Conservation (phyloP, 1,140 invertebrate genomes). For the Scaptomyza graminum region DNA sequence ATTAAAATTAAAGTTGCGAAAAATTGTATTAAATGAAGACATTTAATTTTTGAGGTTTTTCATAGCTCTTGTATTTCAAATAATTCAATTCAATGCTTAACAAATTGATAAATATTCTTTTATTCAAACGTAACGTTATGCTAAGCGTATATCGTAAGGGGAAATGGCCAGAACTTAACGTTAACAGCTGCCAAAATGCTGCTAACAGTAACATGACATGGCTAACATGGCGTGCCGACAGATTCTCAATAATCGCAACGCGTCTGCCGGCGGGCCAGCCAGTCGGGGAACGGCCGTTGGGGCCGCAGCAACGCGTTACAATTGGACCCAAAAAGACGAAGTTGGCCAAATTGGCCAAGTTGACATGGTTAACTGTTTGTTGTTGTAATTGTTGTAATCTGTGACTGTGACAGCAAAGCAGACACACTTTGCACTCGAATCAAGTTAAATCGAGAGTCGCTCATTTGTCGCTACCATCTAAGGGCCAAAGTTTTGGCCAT, state of each 20-base stretch:
- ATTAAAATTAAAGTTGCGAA: conserved; percentile 20
- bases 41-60: neutral
- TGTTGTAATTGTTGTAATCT: conserved; percentile 3
- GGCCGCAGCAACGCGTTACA: conserved; percentile 42
- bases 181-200: conserved; percentile 9
- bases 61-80: too few relatives aligned
- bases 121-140: conserved; percentile 33
- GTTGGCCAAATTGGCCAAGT: conserved; percentile 15
- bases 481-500: conserved; percentile 77
- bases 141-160: conserved; percentile 69
- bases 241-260: neutral
- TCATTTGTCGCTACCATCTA: conserved; percentile 67
- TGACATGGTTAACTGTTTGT: neutral
- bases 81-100: too few relatives aligned
- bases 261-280: conserved; percentile 23
- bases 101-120: too few relatives aligned
- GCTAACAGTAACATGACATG: conserved; percentile 21
- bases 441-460: conserved; percentile 5
- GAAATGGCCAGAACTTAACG: conserved; percentile 35
- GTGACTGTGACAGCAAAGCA: conserved; percentile 12
- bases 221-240: neutral
- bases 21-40: conserved; percentile 4
- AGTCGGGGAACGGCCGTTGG: conserved; percentile 59
- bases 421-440: conserved; percentile 31
- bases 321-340: conserved; percentile 2